phyloP scores from a whole-genome alignment of 2,888 invertebrate species.

The Sarcophaga carnaria region DNA sequence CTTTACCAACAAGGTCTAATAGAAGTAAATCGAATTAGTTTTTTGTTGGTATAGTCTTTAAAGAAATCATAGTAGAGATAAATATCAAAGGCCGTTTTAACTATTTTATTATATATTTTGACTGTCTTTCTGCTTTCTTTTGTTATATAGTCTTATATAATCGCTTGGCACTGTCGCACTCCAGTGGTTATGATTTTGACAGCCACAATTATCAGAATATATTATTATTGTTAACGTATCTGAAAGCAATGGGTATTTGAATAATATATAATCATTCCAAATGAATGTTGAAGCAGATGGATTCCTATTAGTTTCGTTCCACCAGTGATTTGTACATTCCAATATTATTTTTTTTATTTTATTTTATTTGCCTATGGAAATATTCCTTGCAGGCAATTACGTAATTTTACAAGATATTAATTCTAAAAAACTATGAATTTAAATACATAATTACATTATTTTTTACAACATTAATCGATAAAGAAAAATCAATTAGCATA shows the following conservation, averaged over 20 bases:
- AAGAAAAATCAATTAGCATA: too few relatives aligned
- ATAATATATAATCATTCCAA: neutral
- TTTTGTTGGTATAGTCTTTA: conserved; percentile 6
- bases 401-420: too few relatives aligned
- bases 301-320: too few relatives aligned
- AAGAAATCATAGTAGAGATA: neutral
- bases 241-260: neutral
- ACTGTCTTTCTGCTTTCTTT: conserved; percentile 13
- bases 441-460: too few relatives aligned
- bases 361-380: too few relatives aligned
- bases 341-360: too few relatives aligned
- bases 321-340: too few relatives aligned
- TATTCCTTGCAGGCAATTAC: too few relatives aligned
- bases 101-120: conserved; percentile 3
- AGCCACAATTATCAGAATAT: conserved; percentile 10
- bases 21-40: conserved; percentile 8
- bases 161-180: conserved; percentile 3
- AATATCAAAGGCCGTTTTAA: neutral
- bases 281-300: too few relatives aligned
- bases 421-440: too few relatives aligned
- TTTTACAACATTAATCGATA: too few relatives aligned
- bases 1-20: conserved; percentile 5
- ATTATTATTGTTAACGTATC: conserved; percentile 18
- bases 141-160: neutral
- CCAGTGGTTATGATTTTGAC: neutral